phyloP scores from a whole-genome alignment of 2,797 vertebrate genomes.

The Coregonus sp. region DNA sequence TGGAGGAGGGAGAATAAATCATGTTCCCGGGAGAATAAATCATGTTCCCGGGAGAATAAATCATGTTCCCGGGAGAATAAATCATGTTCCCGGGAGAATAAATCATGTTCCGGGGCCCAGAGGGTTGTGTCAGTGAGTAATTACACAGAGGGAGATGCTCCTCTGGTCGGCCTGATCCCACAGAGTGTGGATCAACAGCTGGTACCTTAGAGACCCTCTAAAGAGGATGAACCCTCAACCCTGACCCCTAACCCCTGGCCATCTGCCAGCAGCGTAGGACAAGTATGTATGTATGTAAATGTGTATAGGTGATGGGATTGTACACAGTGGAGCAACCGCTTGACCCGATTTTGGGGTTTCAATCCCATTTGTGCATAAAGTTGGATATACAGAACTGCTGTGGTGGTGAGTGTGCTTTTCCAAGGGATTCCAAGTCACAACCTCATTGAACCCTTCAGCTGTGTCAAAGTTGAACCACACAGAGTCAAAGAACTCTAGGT shows the following conservation, averaged over 20 bases:
- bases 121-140: conserved; percentile 47
- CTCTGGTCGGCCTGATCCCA: neutral
- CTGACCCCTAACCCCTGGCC: neutral
- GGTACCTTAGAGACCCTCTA: neutral
- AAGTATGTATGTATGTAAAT: neutral
- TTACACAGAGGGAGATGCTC: conserved; percentile 46
- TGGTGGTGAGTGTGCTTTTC: conserved; percentile 3
- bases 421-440: conserved; percentile 7
- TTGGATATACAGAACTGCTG: conserved; percentile 3
- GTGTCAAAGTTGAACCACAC: neutral
- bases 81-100: no score
- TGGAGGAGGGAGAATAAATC: conserved; percentile 45
- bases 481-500: conserved; percentile 8
- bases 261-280: neutral
- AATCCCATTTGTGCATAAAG: neutral
- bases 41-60: conserved; percentile 42
- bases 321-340: neutral
- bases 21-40: conserved; percentile 45
- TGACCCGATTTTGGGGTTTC: neutral
- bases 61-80: conserved; percentile 46
- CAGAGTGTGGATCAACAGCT: neutral
- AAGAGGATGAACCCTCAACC: neutral
- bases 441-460: conserved; percentile 1
- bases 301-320: neutral
- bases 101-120: conserved; percentile 47